Conservation (phyloP, 2,113 vertebrate species). For the Falcunculus frontatus region DNA sequence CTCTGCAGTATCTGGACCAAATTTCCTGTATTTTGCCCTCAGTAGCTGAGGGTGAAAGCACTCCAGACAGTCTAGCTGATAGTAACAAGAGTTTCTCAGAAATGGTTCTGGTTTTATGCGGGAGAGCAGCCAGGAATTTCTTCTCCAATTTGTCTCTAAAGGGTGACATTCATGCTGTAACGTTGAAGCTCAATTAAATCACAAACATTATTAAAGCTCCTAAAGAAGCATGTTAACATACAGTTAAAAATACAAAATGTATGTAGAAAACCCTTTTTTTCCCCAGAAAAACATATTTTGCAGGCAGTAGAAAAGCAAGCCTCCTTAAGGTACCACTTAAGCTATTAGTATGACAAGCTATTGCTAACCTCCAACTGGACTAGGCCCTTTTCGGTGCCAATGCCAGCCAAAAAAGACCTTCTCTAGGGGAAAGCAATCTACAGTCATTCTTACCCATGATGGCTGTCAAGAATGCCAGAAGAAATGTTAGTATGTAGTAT, state of each 20-base stretch:
- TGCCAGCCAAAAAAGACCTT: background rate
- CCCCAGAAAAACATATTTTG: background rate
- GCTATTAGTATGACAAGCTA: background rate
- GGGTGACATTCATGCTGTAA: background rate
- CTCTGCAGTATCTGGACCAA: background rate
- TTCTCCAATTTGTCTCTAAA: background rate
- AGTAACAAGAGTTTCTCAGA: background rate
- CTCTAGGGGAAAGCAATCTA: background rate
- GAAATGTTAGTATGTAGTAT: background rate
- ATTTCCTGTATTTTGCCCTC: background rate
- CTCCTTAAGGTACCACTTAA: background rate
- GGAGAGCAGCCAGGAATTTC: background rate
- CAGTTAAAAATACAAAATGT: background rate
- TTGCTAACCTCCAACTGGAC: background rate
- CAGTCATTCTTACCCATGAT: background rate
- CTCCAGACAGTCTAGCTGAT: background rate
- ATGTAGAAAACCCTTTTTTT: background rate
- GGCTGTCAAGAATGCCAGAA: background rate
- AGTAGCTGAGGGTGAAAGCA: background rate
- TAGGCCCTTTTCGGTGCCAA: background rate
- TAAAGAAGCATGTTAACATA: background rate
- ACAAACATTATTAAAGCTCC: background rate
- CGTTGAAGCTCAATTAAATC: accelerated
- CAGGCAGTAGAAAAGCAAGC: background rate
- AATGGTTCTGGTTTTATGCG: background rate